Percentiles rank a stretch among this genome's conserved stretches.
Conservation (phyloP, 2,797 vertebrate species). For the Microctenopoma lineatum region DNA sequence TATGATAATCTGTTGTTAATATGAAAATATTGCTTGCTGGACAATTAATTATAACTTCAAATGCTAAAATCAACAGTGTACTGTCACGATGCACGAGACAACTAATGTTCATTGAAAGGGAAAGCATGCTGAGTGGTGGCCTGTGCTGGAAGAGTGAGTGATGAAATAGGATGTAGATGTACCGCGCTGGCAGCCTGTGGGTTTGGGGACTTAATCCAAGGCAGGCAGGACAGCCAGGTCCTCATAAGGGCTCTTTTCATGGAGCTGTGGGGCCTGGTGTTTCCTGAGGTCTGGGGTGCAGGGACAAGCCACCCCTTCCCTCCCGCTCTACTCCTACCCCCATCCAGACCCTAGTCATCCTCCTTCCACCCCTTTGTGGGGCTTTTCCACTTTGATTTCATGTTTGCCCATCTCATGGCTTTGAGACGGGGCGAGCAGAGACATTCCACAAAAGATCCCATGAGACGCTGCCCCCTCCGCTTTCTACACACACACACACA, state of each 20-base stretch:
- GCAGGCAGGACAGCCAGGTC: constrained; percentile 80
- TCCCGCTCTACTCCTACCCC: constrained; percentile 41
- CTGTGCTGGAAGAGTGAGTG: constrained; percentile 52
- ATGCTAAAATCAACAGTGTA: not conserved
- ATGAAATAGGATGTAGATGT: constrained; percentile 69
- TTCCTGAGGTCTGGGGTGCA: constrained; percentile 70
- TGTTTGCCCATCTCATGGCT: constrained; percentile 77
- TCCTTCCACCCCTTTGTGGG: constrained; percentile 78
- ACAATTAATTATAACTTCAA: not conserved
- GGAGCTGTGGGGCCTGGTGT: constrained; percentile 66
- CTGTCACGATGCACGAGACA: not conserved
- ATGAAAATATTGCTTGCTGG: not conserved
- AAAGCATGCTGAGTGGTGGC: constrained; percentile 11
- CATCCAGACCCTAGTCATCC: constrained; percentile 74
- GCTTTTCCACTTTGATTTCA: constrained; percentile 87
- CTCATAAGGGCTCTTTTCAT: constrained; percentile 85
- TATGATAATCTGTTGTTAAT: too few species aligned
- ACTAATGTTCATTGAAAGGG: not conserved
- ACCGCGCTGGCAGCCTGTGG: constrained; percentile 65
- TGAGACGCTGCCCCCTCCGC: constrained; percentile 49
- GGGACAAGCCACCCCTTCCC: constrained; percentile 58
- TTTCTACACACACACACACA: constrained; percentile 46
- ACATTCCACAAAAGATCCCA: constrained; percentile 71
- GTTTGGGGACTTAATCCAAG: constrained; percentile 78
- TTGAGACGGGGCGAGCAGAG: constrained; percentile 58